Evolutionary conservation across 2,113 vertebrate species (phyloP), one percentile per base, ranked within the genome.

Genomic region (Platichthys flesus): DNA sequence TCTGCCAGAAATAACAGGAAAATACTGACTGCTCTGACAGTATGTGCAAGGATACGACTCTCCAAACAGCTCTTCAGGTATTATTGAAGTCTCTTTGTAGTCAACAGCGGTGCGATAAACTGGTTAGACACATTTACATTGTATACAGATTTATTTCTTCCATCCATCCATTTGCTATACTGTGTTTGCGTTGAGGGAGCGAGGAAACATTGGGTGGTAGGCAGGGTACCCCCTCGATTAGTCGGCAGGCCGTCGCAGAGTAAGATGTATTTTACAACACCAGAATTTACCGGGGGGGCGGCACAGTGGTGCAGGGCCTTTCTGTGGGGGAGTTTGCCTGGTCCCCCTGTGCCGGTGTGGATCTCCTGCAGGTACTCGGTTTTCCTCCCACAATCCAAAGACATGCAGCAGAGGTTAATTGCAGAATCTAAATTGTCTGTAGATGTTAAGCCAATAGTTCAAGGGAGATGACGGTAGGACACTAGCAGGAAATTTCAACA

Each of bases 51-150:
- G n/a, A 42, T 24, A 47, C 31, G 51, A 71, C 28, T 71, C 61
- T 31, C 18, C 24, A 54, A 49, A 49, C 45, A 49, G 45, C 49
- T 64, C 31, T 60, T 8, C 26, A 18, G 47, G 57, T 14, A 7
- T 7, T 14, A 16, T 40, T 35, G 23, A n/a, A 54, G 51, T 66
- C 55, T 52, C 2, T 40, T 55, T 64, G 18, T 24, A n/a, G 37
- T 40, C 35, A 26, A 57, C 14, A 5, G 26, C 28, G 60, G n/a
- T 75, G 49, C 54, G 54, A 72, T 72, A 67, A 67, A 52, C 62
- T 20, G 20, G 21, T 66, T 64, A 9, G 16, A 45, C 40, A 14
- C 21, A 28, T 75, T 68, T 59, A 45, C 40, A 64, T 37, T 37
- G 14, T 13, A 14, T 28, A 55, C 35, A 71, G 0, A 51, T 31